phyloP scores from a whole-genome alignment of 2,888 invertebrate species.

The Drosophila mayaguana region DNA sequence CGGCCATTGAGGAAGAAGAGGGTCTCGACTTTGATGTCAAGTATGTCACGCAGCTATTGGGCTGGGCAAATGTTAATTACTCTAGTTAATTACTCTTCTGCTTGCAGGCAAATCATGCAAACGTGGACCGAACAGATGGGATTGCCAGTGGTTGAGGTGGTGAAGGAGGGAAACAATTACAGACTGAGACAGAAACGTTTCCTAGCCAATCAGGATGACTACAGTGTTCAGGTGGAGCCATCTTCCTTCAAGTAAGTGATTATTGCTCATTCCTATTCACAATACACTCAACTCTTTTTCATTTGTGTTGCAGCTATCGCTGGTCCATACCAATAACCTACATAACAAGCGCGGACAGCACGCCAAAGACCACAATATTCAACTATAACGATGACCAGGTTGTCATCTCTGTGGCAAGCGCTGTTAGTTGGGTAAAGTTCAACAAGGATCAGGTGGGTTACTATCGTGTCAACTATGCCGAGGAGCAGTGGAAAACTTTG shows the following conservation, averaged over 20 bases:
- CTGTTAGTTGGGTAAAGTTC: slow-evolving; percentile 91
- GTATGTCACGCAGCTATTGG: slow-evolving; percentile 58
- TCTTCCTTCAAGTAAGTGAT: slow-evolving; percentile 86
- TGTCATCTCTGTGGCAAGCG: slow-evolving; percentile 85
- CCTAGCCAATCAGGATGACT: slow-evolving; percentile 89
- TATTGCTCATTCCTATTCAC: no score
- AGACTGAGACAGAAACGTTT: slow-evolving; percentile 91
- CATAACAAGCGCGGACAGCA: slow-evolving; percentile 86
- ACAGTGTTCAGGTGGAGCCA: slow-evolving; percentile 85
- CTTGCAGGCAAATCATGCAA: slow-evolving; percentile 89
- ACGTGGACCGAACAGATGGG: slow-evolving; percentile 97
- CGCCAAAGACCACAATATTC: slow-evolving; percentile 83
- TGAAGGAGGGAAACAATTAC: slow-evolving; percentile 86
- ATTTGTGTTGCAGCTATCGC: slow-evolving; percentile 87
- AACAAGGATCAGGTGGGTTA: slow-evolving; percentile 94
- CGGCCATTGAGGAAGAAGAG: slow-evolving; percentile 86
- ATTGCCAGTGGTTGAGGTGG: slow-evolving; percentile 90
- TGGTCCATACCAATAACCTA: slow-evolving; percentile 95
- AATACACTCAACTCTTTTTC: neutral
- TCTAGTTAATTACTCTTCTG: slow-evolving; percentile 9
- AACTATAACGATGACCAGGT: slow-evolving; percentile 82
- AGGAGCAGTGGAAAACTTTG: slow-evolving; percentile 88
- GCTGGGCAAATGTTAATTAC: no score
- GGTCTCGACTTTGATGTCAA: slow-evolving; percentile 85
- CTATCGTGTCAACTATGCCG: slow-evolving; percentile 94